Evolutionary conservation across 2,888 invertebrate genomes (phyloP), one percentile per base, ranked within the genome.

Genomic region (Orthosia incerta): DNA sequence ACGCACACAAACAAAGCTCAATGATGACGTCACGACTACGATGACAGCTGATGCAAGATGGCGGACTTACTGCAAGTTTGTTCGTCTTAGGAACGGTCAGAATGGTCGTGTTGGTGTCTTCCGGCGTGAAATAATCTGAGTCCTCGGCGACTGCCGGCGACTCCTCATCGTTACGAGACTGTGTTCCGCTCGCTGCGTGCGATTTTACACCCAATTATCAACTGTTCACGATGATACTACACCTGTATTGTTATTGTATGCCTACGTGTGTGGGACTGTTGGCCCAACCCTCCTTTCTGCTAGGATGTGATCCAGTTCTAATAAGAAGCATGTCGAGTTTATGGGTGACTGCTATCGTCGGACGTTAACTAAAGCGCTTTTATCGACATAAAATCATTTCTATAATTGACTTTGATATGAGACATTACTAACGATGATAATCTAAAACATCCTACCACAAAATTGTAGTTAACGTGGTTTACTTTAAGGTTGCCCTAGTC

Each of bases 81-180:
- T 80, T 84, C 84, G 89, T 85, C 86, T 92, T 97, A 83, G 98
- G 95, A 72, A 97, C 97, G 86, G 97, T 97, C 87, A 97, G 96
- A 88, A 97, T 97, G 82, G 97, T 97, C 85, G 97, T 97, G 88
- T 97, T 96, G 84, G 97, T 97, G 94, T 98, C 98, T 92, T 98
- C 98, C 45, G 98, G 98, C 55, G 98, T 98, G 95, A 97, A 98
- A 95, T 98, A 98, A 95, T 98, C 98, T 51, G 98, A 98, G 95
- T 98, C 98, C 80, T 98, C 97, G 81, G 97, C 97, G 80, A 94
- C 91, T 86, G 95, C 95, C 89, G 94, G 92, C 84, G 92, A 95
- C 86, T 96, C 97, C 68, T 93, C 96, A 87, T 96, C 90, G 88
- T 82, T 85, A 83, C 87, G 87, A 80, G 85, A 87, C 88, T 87